phyloP scores from a whole-genome alignment of 92 coral and sea anemone genomes.

The Heteractis magnifica region DNA sequence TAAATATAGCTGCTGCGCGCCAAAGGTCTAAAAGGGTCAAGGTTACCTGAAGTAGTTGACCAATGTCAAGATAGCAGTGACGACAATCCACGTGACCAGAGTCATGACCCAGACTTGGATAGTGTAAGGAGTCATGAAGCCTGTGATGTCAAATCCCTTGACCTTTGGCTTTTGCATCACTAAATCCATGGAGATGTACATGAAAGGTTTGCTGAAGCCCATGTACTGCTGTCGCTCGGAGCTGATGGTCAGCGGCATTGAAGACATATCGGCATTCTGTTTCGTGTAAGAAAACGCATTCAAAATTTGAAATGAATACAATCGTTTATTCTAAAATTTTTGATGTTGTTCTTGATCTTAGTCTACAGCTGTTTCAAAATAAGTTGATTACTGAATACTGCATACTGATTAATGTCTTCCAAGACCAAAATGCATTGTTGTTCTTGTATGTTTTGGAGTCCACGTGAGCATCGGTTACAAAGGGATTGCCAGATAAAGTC shows the following conservation, averaged over 20 bases:
- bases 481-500: too few species aligned
- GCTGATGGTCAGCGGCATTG: conserved; percentile 59
- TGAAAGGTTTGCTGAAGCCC: conserved; percentile 63
- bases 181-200: conserved; percentile 61
- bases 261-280: conserved; percentile 75
- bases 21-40: neutral
- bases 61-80: conserved; percentile 27
- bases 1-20: neutral
- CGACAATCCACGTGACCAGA: conserved; percentile 45
- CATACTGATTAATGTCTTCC: too few species aligned
- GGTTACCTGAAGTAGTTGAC: conserved; percentile 45
- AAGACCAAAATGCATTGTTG: too few species aligned
- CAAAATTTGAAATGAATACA: neutral
- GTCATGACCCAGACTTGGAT: conserved; percentile 60
- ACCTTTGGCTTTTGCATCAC: conserved; percentile 45
- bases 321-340: too few species aligned
- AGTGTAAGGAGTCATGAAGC: conserved; percentile 65
- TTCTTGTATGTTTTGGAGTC: too few species aligned
- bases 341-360: too few species aligned
- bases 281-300: too few species aligned
- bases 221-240: conserved; percentile 54
- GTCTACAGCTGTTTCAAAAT: too few species aligned
- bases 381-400: too few species aligned
- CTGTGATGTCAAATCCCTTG: conserved; percentile 35
- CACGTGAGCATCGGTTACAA: too few species aligned